Evolutionary conservation across 2,888 invertebrate genomes (phyloP), one percentile per base, ranked within the genome.

Genomic region (Sturmia bella): DNA sequence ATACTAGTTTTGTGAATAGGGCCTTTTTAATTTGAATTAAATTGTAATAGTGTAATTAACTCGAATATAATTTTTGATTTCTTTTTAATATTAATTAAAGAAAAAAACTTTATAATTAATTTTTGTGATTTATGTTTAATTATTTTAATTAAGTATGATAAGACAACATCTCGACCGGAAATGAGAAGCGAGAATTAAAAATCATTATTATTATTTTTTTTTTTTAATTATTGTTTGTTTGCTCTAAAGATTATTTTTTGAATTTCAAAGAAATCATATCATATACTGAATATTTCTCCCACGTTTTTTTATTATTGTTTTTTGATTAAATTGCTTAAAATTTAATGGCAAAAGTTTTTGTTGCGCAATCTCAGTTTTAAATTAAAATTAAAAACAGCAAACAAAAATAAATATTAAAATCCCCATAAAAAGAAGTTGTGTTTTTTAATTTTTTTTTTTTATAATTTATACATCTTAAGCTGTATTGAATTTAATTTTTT

Each of bases 41-140:
- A 19, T 15, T 11, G 11, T 24, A 15, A n/a, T n/a, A 39, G 17
- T 13, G 9, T n/a, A 17, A 12, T 32, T 1, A 17, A 63, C 7
- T 43, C 32, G 43, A 27, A 43, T 50, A 41, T n/a, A 4, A 21
- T 45, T 41, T 50, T 39, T 11, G 0, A 63, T 19, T n/a, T n/a
- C 6, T 48, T 39, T 39, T 52, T 64, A 56, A 56, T 27, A 41
- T 66, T 37, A 32, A 24, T 39, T 56, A 17, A 45, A 63, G 27
- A 17, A 43, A 54, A 17, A 32, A 45, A 59, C 41, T 50, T 76
- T 77, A 72, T 45, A 72, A 77, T 63, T 81, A 75, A 70, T 80
- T 83, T 83, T 76, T 83, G 80, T 80, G 84, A 84, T 84, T 85
- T 84, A 83, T 79, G 76, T 83, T 82, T 83, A 85, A 83, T 80